Evolutionary conservation across 2,888 invertebrate species (phyloP).

Genomic region (Sinotaia quadrata): DNA sequence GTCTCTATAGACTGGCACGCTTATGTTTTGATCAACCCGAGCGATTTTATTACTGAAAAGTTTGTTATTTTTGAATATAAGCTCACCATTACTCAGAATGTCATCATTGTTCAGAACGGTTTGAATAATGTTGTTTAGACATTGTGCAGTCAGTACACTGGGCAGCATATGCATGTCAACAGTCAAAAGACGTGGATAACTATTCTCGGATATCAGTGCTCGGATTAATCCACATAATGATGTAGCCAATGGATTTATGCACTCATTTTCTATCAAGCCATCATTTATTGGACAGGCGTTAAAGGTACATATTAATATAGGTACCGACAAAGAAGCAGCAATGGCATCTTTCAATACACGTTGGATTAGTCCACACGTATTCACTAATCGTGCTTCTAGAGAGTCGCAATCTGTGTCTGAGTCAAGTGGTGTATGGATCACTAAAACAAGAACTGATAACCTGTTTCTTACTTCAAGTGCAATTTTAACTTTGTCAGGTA

Average conservation of each 20-base stretch:
- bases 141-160: background rate
- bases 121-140: constrained; percentile 11
- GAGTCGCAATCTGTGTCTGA: constrained; percentile 11
- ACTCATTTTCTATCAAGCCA: background rate
- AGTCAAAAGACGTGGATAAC: constrained; percentile 10
- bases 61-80: constrained; percentile 8
- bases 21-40: constrained; percentile 16
- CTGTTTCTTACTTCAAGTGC: background rate
- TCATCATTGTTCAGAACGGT: background rate
- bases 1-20: constrained; percentile 16
- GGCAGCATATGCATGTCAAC: constrained; percentile 28
- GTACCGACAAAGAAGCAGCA: background rate
- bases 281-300: constrained; percentile 5
- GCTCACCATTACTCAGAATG: constrained; percentile 15
- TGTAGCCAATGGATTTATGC: constrained; percentile 19
- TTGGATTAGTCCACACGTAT: constrained; percentile 22
- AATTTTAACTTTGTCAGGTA: background rate
- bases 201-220: constrained; percentile 24
- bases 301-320: constrained; percentile 24
- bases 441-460: constrained; percentile 13
- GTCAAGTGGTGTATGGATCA: background rate
- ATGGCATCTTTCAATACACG: constrained; percentile 8
- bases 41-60: constrained; percentile 19
- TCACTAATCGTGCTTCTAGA: constrained; percentile 12
- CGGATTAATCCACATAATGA: constrained; percentile 36